phyloP scores from a whole-genome alignment of 2,888 invertebrate species.

The Lepeophtheirus nordmannii region DNA sequence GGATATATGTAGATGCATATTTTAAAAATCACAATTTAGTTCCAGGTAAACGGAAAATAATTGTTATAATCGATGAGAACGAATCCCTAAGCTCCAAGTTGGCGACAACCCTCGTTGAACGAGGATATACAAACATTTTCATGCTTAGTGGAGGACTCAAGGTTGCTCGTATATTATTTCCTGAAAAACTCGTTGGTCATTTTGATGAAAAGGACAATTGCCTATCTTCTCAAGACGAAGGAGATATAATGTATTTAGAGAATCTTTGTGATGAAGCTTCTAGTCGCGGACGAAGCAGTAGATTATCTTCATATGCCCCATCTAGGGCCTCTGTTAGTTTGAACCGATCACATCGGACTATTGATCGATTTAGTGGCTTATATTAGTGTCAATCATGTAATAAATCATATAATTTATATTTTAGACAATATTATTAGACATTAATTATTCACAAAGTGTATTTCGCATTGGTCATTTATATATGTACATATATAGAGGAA shows the following conservation, averaged over 20 bases:
- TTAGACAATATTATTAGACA: too few relatives aligned
- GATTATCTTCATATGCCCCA: not conserved
- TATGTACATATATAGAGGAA: too few relatives aligned
- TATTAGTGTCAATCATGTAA: not conserved
- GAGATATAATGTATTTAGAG: slow-evolving; percentile 15
- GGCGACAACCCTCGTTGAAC: slow-evolving; percentile 36
- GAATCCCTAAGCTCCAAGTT: slow-evolving; percentile 35
- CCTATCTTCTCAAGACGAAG: slow-evolving; percentile 6
- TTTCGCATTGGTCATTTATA: too few relatives aligned
- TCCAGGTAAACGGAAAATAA: slow-evolving; percentile 35
- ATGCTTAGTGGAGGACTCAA: slow-evolving; percentile 37
- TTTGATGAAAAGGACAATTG: not conserved
- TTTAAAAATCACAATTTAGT: not conserved
- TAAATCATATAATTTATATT: too few relatives aligned
- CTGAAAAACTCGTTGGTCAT: slow-evolving; percentile 12
- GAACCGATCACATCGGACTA: not conserved
- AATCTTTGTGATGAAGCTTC: slow-evolving; percentile 3
- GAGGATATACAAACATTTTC: slow-evolving; percentile 40
- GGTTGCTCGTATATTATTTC: slow-evolving; percentile 26
- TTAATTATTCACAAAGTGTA: too few relatives aligned
- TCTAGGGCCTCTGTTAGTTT: not conserved
- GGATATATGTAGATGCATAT: too few relatives aligned
- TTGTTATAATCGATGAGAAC: slow-evolving; percentile 38
- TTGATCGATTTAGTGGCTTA: slow-evolving; percentile 1
- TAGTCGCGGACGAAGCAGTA: not conserved